Conservation (phyloP, 1,140 invertebrate species). For the Druon quercuslanigerum region DNA sequence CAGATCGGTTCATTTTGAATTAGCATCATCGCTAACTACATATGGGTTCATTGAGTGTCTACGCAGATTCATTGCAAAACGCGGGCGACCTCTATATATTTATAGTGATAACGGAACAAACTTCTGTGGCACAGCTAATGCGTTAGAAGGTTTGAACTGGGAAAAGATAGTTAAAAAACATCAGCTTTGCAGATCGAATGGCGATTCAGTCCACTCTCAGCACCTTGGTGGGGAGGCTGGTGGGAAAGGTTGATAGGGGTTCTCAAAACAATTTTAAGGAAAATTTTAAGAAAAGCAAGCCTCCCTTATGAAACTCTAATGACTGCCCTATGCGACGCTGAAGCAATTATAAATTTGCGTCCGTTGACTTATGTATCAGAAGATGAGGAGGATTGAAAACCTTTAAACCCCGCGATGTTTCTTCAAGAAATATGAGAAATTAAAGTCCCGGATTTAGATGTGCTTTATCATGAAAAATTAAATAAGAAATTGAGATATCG, state of each 20-base stretch:
- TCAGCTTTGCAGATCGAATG: conserved; percentile 33
- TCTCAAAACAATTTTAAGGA: conserved; percentile 52
- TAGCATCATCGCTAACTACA: conserved; percentile 49
- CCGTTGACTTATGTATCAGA: too few species aligned
- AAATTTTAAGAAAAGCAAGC: conserved; percentile 46
- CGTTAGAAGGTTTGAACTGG: conserved; percentile 59
- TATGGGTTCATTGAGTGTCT: conserved; percentile 45
- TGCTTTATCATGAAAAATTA: too few species aligned
- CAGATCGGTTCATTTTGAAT: conserved; percentile 56
- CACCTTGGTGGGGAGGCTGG: too few species aligned
- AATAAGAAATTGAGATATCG: conserved; percentile 31
- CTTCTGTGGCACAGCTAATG: conserved; percentile 57
- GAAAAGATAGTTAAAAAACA: conserved; percentile 44
- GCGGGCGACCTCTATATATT: conserved; percentile 53
- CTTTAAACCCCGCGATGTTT: too few species aligned
- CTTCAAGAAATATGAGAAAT: too few species aligned
- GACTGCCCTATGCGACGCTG: too few species aligned
- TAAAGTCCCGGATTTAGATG: too few species aligned
- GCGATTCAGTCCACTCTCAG: too few species aligned
- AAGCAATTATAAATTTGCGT: too few species aligned
- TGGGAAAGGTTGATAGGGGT: conserved; percentile 29
- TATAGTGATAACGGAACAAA: conserved; percentile 53
- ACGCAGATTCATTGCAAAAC: conserved; percentile 45
- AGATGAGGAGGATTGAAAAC: too few species aligned
- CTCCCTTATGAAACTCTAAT: conserved; percentile 53